phyloP scores from a whole-genome alignment of 1,140 invertebrate species.

The Eumaeus atala region DNA sequence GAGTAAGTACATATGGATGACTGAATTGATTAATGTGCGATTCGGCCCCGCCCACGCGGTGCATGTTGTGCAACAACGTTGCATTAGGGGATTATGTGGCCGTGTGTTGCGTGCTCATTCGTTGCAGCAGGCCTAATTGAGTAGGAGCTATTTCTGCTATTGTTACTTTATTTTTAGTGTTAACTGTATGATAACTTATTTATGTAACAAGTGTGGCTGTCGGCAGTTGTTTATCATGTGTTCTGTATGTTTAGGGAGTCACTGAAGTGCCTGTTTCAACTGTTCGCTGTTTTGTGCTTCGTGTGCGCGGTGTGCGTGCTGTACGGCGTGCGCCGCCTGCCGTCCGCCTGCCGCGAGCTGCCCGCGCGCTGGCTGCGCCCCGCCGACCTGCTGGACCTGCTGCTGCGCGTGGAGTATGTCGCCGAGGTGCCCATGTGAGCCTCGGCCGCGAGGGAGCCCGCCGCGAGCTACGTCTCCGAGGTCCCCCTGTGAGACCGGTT shows the following conservation, averaged over 20 bases:
- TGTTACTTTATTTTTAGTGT: no score
- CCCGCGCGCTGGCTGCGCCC: slow-evolving; percentile 51
- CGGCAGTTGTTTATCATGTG: slow-evolving; percentile 1
- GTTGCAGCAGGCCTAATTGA: no score
- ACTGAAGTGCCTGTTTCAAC: slow-evolving; percentile 51
- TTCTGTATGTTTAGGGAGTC: slow-evolving; percentile 52
- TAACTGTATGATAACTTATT: no score
- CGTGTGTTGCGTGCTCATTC: no score
- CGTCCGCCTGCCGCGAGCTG: slow-evolving; percentile 27
- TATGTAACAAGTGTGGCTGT: not conserved
- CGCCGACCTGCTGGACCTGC: slow-evolving; percentile 50
- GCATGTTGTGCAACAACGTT: no score
- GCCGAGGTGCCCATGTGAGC: slow-evolving; percentile 56
- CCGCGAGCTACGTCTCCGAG: not conserved
- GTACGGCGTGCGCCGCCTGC: slow-evolving; percentile 31
- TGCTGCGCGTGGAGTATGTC: slow-evolving; percentile 51
- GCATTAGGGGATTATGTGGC: no score
- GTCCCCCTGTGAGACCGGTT: not conserved
- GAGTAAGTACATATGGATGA: no score
- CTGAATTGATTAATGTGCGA: no score
- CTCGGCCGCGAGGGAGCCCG: not conserved
- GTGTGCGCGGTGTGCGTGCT: slow-evolving; percentile 37
- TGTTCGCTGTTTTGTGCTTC: slow-evolving; percentile 56
- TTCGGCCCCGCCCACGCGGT: slow-evolving; percentile 46
- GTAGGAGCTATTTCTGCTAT: no score